phyloP scores from a whole-genome alignment of 2,113 vertebrate genomes.

The Microcebus jonahi region DNA sequence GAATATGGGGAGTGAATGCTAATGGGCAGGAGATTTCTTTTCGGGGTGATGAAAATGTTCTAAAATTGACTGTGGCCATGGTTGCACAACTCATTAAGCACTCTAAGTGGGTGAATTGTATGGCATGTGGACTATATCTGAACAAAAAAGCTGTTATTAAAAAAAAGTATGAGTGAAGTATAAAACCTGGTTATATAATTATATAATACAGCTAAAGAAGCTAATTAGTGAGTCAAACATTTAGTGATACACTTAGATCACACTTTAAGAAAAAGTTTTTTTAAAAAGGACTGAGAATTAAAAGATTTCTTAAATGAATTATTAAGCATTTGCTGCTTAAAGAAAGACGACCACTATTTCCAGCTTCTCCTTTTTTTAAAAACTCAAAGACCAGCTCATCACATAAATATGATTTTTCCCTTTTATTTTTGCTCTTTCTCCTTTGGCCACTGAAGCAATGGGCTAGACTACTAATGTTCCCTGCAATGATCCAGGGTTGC shows the following conservation, averaged over 20 bases:
- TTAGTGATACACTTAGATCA: constrained; percentile 39
- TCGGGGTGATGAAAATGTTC: constrained; percentile 20
- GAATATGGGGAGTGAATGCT: background rate
- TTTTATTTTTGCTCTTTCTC: background rate
- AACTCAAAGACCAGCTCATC: background rate
- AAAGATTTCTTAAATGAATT: constrained; percentile 2
- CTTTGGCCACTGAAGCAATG: background rate
- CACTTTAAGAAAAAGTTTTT: background rate
- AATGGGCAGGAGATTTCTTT: background rate
- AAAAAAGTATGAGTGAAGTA: background rate
- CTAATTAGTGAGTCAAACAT: constrained; percentile 24
- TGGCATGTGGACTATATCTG: background rate
- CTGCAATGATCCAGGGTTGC: background rate
- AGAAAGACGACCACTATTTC: background rate
- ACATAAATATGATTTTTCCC: background rate
- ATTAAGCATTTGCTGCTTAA: background rate
- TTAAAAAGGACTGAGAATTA: background rate
- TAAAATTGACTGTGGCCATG: constrained; percentile 26
- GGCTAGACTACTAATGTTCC: background rate
- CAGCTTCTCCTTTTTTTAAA: background rate
- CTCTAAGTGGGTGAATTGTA: background rate
- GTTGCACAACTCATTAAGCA: constrained; percentile 15
- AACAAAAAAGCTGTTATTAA: constrained; percentile 64
- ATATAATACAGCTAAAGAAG: constrained; percentile 29
- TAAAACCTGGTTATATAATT: constrained; percentile 55